Evolutionary conservation across 2,888 invertebrate genomes (phyloP).

Genomic region (Apamea crenata): DNA sequence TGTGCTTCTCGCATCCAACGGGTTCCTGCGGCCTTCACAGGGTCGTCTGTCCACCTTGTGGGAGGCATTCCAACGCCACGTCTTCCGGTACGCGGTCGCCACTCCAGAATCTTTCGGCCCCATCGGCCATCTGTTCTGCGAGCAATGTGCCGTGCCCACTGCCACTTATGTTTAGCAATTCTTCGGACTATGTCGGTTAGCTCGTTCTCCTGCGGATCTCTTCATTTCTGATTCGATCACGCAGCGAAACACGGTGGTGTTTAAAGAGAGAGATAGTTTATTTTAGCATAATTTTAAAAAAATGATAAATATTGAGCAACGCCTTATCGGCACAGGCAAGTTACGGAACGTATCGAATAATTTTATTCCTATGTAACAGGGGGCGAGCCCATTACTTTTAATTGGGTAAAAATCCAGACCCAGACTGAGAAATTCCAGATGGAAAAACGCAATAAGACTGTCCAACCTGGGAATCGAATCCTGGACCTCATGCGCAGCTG

Average conservation of each 20-base stretch:
- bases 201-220: no score
- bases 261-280: not conserved
- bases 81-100: no score
- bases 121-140: no score
- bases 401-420: not conserved
- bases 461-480: not conserved
- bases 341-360: not conserved
- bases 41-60: no score
- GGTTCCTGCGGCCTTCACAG: no score
- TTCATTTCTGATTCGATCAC: not conserved
- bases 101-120: no score
- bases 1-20: no score
- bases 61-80: no score
- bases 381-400: not conserved
- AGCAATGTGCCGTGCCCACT: no score
- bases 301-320: not conserved
- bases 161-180: no score
- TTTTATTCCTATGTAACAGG: not conserved
- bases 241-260: no score
- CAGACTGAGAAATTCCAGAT: not conserved
- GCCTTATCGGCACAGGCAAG: not conserved
- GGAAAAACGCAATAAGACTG: not conserved
- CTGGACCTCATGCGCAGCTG: not conserved
- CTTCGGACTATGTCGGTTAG: no score
- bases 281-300: not conserved